Evolutionary conservation across 2,888 invertebrate genomes (phyloP), one percentile per base, ranked within the genome.

Genomic region (Anthophora plumipes): DNA sequence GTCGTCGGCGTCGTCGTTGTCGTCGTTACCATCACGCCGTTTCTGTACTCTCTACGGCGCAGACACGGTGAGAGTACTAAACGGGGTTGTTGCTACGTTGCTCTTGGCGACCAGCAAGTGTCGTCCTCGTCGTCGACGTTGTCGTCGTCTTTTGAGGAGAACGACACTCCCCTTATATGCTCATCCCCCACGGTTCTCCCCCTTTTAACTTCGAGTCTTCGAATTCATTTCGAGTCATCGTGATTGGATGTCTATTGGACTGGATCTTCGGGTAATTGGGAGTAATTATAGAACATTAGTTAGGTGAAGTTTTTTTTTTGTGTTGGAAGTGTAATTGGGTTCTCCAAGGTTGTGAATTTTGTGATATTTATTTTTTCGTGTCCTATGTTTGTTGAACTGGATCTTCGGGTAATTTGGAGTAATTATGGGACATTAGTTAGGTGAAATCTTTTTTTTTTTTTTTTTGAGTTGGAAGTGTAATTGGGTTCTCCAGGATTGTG

Each of bases 31-130:
- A 76, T 83, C 82, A 83, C 75, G 61, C 48, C 73, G 72, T 80
- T 63, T 74, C 82, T 84, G 80, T 82, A 88, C 87, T 86, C 90
- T 83, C 81, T 78, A 74, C 87, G 86, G 85, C 85, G 83, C 83
- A 85, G 85, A 88, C 85, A 90, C 88, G 86, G 87, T 83, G 79
- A 82, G 84, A 86, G 89, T 87, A 89, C 90, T 89, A 91, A 91
- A 90, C 90, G 90, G 90, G 89, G 90, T 90, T 91, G 91, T 91
- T 91, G 90, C 88, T 88, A 88, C 87, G 87, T 88, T 88, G 87
- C 87, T 88, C 87, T 85, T 88, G 88, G 88, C 90, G 91, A 91
- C 90, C 90, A 88, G 90, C 89, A 90, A 91, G 89, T 91, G 91
- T 91, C 90, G 89, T 89, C 89, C 85, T 89, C 83, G 80, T 84